A percentile compares a stretch with the other conserved stretches of the same genome.
These are phyloP conservation scores for Anoncus sp. DNA, from an alignment of 2,888 invertebrate genomes.

Conservation along the genomic window DNA sequence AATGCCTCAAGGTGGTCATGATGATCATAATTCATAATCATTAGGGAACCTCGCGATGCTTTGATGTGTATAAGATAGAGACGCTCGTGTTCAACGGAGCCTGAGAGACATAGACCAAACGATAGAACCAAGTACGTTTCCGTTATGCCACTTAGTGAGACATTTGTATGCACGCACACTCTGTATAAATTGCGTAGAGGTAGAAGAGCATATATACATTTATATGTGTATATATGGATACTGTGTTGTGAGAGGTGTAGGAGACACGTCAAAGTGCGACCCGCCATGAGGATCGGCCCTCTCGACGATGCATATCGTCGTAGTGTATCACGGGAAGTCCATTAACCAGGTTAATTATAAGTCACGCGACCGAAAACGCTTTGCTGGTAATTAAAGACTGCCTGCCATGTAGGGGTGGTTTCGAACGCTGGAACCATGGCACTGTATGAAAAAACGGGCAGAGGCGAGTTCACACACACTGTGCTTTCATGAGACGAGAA, in stretches of 20 bases:
- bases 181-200: background rate
- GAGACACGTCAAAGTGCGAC: conserved; percentile 28
- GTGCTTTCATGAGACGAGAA: conserved; percentile 9
- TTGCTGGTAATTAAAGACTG: conserved; percentile 70
- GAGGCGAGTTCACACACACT: background rate
- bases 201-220: background rate
- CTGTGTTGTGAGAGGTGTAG: background rate
- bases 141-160: conserved; percentile 3
- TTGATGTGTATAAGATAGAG: background rate
- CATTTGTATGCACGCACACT: background rate
- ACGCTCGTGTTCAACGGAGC: conserved; percentile 11
- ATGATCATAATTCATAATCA: conserved; percentile 9
- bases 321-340: conserved; percentile 54
- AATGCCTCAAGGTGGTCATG: background rate
- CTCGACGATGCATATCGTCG: conserved; percentile 10
- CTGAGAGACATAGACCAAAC: background rate
- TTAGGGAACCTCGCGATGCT: background rate
- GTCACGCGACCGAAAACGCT: conserved; percentile 66
- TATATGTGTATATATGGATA: background rate
- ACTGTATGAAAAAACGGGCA: conserved; percentile 13
- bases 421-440: conserved; percentile 1
- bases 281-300: conserved; percentile 43
- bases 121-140: conserved; percentile 23
- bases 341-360: conserved; percentile 71
- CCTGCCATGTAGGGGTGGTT: conserved; percentile 12